phyloP scores from a whole-genome alignment of 2,113 vertebrate genomes.

The Scatophagus argus region DNA sequence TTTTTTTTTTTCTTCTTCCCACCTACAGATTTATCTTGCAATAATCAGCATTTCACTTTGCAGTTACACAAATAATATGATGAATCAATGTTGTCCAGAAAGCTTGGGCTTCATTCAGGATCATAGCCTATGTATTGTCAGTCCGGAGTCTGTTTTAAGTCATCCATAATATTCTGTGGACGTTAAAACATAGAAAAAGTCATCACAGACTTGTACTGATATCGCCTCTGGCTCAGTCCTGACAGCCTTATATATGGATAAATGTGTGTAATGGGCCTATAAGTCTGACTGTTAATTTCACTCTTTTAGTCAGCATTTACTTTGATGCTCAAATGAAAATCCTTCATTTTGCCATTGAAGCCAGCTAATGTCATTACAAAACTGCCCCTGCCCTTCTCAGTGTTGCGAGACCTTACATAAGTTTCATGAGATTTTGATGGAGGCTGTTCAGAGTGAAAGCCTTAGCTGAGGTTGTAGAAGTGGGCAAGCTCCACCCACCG shows the following conservation, averaged over 20 bases:
- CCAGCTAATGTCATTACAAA: not conserved
- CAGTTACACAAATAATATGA: not conserved
- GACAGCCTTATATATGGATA: not conserved
- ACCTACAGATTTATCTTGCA: not conserved
- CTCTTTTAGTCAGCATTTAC: not conserved
- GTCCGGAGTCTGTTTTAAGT: not conserved
- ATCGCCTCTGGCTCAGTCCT: not conserved
- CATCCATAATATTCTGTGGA: not conserved
- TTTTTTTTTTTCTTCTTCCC: no score
- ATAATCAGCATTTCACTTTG: not conserved
- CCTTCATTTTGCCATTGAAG: not conserved
- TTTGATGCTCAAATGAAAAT: not conserved
- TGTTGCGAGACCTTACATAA: constrained; percentile 43
- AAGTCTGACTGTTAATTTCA: not conserved
- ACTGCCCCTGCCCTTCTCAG: not conserved
- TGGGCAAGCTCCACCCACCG: constrained; percentile 62
- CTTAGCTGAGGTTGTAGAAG: constrained; percentile 52
- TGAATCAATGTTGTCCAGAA: not conserved
- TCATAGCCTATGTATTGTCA: no score
- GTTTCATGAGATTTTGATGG: constrained; percentile 35
- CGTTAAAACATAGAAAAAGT: not conserved
- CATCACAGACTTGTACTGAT: not conserved
- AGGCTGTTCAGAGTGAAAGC: constrained; percentile 45
- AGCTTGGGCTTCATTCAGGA: not conserved
- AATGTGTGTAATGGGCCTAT: not conserved